These are phyloP conservation scores for Gallinago paraguaiae DNA, from an alignment of 2,113 vertebrate genomes.

Conservation along the genomic window DNA sequence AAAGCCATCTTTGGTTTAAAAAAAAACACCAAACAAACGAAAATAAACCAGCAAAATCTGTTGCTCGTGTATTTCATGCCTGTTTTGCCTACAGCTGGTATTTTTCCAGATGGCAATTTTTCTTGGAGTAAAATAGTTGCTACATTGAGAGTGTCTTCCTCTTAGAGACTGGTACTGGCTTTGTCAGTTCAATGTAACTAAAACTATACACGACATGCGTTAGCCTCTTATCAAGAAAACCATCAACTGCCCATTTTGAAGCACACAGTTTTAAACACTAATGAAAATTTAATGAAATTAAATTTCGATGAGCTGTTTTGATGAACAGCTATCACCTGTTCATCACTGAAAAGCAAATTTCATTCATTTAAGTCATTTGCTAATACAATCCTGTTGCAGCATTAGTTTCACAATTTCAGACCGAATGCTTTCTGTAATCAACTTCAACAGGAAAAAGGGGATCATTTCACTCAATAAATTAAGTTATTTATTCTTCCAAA, in stretches of 20 bases:
- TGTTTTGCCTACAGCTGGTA: not conserved
- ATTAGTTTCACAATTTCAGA: not conserved
- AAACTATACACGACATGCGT: not conserved
- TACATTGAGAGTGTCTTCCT: not conserved
- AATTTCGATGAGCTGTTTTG: no score
- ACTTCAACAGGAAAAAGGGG: not conserved
- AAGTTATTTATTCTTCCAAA: not conserved
- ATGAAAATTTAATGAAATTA: not conserved
- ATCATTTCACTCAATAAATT: not conserved
- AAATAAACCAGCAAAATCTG: not conserved
- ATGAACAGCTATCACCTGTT: not conserved
- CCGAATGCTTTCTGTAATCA: not conserved
- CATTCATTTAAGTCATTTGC: not conserved
- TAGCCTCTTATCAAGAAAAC: not conserved
- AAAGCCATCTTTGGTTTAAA: not conserved
- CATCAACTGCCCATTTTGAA: not conserved
- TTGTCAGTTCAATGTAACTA: not conserved
- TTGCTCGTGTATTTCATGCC: not conserved
- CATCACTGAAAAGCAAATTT: not conserved
- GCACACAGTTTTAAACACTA: not conserved
- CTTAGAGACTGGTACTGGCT: not conserved
- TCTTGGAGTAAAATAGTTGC: not conserved
- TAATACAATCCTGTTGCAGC: conserved; percentile 2
- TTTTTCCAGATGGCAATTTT: not conserved
- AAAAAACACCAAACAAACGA: not conserved